Conservation (phyloP, 2,113 vertebrate genomes). For the Mustela nigripes region DNA sequence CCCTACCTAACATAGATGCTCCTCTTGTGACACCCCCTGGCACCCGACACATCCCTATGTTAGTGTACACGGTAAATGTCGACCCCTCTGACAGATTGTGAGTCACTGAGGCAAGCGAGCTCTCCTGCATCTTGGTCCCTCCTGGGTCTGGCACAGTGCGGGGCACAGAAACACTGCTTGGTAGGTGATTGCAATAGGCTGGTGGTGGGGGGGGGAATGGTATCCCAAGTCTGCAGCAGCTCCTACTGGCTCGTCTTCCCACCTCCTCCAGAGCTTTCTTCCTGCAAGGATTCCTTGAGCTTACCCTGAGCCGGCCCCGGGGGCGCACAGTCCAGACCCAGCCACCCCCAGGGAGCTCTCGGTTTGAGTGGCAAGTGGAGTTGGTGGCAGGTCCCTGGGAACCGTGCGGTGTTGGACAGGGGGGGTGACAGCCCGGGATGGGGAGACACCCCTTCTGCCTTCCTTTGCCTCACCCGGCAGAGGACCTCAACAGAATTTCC, state of each 20-base stretch:
- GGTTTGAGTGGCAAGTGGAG: neutral
- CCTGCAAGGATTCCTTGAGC: neutral
- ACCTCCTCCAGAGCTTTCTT: neutral
- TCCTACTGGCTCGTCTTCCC: neutral
- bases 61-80: neutral
- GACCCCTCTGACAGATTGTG: neutral
- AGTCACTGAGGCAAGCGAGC: neutral
- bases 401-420: accelerated
- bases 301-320: neutral
- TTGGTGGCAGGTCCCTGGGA: neutral
- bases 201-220: no score
- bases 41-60: neutral
- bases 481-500: neutral
- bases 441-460: neutral
- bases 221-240: neutral
- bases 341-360: neutral
- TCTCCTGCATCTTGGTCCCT: neutral
- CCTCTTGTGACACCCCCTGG: neutral
- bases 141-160: neutral
- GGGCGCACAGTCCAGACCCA: neutral
- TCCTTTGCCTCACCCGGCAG: neutral
- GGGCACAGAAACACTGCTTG: neutral
- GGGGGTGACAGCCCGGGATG: neutral
- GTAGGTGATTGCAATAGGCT: neutral
- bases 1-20: neutral